A percentile compares a stretch with the other conserved stretches of the same genome.
Evolutionary conservation across 2,113 vertebrate genomes (phyloP).

Genomic region (Amazona guildingii): DNA sequence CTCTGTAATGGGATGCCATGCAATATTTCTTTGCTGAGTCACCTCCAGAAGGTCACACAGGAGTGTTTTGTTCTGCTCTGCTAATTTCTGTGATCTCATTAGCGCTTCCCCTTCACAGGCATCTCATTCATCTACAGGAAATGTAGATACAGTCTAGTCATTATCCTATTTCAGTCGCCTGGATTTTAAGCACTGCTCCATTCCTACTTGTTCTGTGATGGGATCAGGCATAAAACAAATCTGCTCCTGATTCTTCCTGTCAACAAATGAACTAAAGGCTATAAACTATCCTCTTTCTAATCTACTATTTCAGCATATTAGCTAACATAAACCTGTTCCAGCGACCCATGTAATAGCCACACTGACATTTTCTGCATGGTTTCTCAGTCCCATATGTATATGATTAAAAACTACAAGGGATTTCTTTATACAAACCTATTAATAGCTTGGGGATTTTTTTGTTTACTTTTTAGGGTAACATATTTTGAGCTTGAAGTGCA

Average conservation of each 20-base stretch:
- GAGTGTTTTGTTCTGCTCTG: not conserved
- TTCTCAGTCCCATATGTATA: conserved; percentile 66
- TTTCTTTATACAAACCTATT: conserved; percentile 61
- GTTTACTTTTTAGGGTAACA: not conserved
- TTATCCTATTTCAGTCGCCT: conserved; percentile 15
- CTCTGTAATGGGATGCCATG: not conserved
- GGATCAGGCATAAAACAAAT: conserved; percentile 62
- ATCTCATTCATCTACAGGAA: conserved; percentile 18
- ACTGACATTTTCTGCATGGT: conserved; percentile 52
- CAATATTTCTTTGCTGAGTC: not conserved
- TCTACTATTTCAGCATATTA: conserved; percentile 40
- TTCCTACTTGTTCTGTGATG: conserved; percentile 22
- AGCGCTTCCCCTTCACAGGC: conserved; percentile 22
- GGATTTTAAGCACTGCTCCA: conserved; percentile 43
- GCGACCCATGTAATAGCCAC: conserved; percentile 55
- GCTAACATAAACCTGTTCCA: conserved; percentile 54
- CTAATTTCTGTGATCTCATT: not conserved
- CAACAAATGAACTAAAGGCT: conserved; percentile 64
- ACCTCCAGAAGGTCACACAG: not conserved
- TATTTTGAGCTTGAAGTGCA: not conserved
- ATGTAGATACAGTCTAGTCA: not conserved
- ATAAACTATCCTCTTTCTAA: conserved; percentile 54
- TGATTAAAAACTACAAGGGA: conserved; percentile 64
- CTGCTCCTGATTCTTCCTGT: conserved; percentile 67
- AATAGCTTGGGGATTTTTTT: conserved; percentile 19